These are phyloP conservation scores for Leptopilina drosophilae DNA, from an alignment of 2,888 invertebrate species.

Conservation along the genomic window DNA sequence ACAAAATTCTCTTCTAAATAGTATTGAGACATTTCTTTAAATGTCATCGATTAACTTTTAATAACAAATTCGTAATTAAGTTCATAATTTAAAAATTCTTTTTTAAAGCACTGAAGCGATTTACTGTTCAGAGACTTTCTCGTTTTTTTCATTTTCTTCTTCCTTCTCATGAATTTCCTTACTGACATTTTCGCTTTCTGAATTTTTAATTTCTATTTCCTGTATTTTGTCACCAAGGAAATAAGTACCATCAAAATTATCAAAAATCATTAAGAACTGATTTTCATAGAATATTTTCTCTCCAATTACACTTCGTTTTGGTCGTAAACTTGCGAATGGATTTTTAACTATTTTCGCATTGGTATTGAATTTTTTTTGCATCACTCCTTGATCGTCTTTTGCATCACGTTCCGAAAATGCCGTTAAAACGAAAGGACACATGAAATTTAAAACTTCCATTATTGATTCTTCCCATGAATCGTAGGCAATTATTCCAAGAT, in stretches of 20 bases:
- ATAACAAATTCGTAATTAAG: too few relatives aligned
- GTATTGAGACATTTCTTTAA: too few relatives aligned
- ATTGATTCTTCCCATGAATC: slow-evolving; percentile 62
- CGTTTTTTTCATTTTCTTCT: too few relatives aligned
- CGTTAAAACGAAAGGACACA: slow-evolving; percentile 68
- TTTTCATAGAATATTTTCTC: slow-evolving; percentile 69
- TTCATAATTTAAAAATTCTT: too few relatives aligned
- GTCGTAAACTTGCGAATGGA: slow-evolving; percentile 67
- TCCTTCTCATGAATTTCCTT: too few relatives aligned
- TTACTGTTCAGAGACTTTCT: too few relatives aligned
- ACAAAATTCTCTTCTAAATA: too few relatives aligned
- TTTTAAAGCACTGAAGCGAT: too few relatives aligned
- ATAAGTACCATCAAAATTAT: slow-evolving; percentile 45
- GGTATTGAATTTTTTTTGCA: slow-evolving; percentile 58
- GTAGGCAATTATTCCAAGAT: slow-evolving; percentile 65
- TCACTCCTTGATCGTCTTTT: slow-evolving; percentile 62
- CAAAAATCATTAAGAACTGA: slow-evolving; percentile 67
- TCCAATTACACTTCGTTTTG: slow-evolving; percentile 67
- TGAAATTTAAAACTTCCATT: slow-evolving; percentile 58
- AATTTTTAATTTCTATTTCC: too few relatives aligned
- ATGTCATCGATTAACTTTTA: too few relatives aligned
- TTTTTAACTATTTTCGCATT: slow-evolving; percentile 58
- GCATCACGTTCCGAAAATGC: slow-evolving; percentile 64
- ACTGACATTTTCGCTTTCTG: too few relatives aligned
- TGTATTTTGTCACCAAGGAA: not conserved